Base-by-base conservation (phyloP, 2,113 vertebrate species). In the Caretta caretta region DNA sequence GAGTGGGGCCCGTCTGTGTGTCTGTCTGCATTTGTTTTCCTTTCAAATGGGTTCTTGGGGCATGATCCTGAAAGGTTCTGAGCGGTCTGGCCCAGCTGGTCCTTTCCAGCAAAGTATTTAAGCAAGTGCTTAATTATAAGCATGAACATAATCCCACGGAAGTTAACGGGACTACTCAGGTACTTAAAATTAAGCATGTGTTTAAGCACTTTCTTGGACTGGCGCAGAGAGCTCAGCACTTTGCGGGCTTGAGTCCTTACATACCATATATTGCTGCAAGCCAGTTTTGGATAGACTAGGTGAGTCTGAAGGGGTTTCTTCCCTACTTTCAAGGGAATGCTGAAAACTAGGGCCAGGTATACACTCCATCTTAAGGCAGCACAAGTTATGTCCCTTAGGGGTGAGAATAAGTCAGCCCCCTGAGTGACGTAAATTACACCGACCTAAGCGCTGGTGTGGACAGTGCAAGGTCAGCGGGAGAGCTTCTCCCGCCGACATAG, bases 11-110 rank as follows among this genome's bases (percentile, higher is more conserved):
- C 4, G 8, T 38, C 65, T 72, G 65, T 81, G 9, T 2, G 2
- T 2, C 0, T 42, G 20, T 48, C 75, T 0, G 2, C 14, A 29
- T 42, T 3, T 20, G 46, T 0, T 2, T 62, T 80, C 51, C 9
- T 0, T 35, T 84, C 76, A 22, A 0, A 9, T 31, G 1, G 17
- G 14, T 10, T 3, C 0, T 8, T 0, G n/a, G 27, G 17, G 62
- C 46, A 27, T 72, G 12, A 24, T 25, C 75, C 38, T 76, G 24
- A 24, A 46, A 48, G 42, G 11, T 46, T 6, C 38, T 25, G 10
- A 62, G 35, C 22, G 5, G 35, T n/a, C 35, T 38, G 22, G 4
- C 11, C 76, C 22, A 6, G 16, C 4, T 16, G 19, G 2, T 2
- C 8, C 4, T 22, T n/a, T 20, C 57, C 53, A n/a, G 0, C 25